These are phyloP conservation scores for Caenorhabditis remanei DNA, from an alignment of 1,140 invertebrate species.

Conservation along the genomic window DNA sequence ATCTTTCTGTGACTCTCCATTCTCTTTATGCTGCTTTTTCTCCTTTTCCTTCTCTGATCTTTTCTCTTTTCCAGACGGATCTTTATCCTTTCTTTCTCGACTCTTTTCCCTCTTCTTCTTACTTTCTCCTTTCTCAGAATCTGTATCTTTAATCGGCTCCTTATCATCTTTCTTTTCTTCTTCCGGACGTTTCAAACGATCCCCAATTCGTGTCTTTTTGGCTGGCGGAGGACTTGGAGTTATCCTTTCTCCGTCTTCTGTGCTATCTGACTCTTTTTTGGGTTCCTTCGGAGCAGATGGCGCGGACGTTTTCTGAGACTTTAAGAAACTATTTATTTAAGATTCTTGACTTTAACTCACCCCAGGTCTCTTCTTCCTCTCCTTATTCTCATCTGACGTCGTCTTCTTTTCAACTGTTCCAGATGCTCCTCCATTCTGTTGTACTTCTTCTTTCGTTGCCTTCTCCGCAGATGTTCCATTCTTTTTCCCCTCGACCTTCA, in stretches of 20 bases:
- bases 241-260: constrained; percentile 18
- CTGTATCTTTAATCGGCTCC: neutral
- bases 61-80: constrained; percentile 5
- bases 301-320: neutral
- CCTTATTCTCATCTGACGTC: neutral
- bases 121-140: constrained; percentile 25
- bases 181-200: constrained; percentile 23
- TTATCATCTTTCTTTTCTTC: neutral
- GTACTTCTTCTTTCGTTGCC: neutral
- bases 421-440: constrained; percentile 3
- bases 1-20: neutral
- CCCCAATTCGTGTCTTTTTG: constrained; percentile 29
- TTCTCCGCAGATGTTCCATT: neutral
- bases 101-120: constrained; percentile 32
- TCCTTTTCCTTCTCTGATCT: constrained; percentile 23
- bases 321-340: neutral
- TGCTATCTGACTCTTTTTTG: neutral
- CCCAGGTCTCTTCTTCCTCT: constrained; percentile 26
- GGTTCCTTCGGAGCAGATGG: neutral
- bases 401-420: neutral
- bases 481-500: neutral
- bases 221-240: constrained; percentile 6
- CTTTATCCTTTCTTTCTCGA: constrained; percentile 35
- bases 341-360: neutral
- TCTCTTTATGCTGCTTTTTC: constrained; percentile 1